A percentile compares a stretch with the other conserved stretches of the same genome.
Conservation (phyloP, 2,888 invertebrate species). For the Ochropacha duplaris region DNA sequence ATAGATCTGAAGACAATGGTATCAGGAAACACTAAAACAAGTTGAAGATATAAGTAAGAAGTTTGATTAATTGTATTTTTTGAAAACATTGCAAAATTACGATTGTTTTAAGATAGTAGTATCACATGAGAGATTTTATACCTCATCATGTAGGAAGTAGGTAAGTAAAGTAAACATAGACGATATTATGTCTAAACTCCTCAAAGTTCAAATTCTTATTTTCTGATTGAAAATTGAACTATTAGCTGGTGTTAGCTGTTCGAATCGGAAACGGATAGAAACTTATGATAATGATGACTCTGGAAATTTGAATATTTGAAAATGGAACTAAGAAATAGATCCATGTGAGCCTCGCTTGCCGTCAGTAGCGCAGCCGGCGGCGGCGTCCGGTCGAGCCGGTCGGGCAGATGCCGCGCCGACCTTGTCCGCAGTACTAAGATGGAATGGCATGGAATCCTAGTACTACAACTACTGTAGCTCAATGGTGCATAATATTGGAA, state of each 20-base stretch:
- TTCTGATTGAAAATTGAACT: no score
- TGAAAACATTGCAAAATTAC: no score
- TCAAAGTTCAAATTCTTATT: no score
- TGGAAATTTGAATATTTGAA: background rate
- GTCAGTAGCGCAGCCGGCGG: conserved; percentile 39
- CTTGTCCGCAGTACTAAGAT: conserved; percentile 32
- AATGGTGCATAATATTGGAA: background rate
- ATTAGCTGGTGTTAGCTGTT: no score
- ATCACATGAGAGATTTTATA: no score
- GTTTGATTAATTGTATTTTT: no score
- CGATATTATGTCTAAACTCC: no score
- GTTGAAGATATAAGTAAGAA: background rate
- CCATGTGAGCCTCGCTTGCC: conserved; percentile 23
- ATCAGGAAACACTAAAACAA: background rate
- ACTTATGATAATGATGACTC: background rate
- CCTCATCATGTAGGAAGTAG: no score
- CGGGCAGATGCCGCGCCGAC: conserved; percentile 53
- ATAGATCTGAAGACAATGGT: background rate
- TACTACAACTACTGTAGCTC: background rate
- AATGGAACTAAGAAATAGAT: background rate
- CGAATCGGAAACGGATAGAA: background rate
- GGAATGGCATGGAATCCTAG: conserved; percentile 5
- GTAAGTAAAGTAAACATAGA: no score
- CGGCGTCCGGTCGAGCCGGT: conserved; percentile 58
- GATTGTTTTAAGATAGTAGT: no score